Base-by-base conservation (phyloP, 2,888 invertebrate species). In the Parnassius apollo region DNA sequence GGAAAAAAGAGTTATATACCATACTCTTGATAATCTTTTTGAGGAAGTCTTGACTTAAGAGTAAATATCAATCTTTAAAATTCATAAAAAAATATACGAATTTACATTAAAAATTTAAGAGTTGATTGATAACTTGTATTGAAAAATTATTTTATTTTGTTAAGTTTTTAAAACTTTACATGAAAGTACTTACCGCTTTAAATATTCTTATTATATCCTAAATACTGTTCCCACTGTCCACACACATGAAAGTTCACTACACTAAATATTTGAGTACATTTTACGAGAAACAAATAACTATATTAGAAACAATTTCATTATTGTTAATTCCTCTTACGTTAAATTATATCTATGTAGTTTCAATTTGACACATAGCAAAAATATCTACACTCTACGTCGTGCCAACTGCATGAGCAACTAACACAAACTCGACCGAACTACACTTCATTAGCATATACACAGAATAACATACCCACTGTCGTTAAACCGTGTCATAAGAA, bases 361-460 rank as follows among this genome's bases (percentile, higher is more conserved):
- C 25, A 52, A 50, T 75, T 77, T 80, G 76, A 81, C 82, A 83
- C 82, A 83, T 79, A 78, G 82, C 80, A 85, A 82, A 83, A 84
- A 83, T 86, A 81, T 79, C 82, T 79, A 83, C 77, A 82, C 35
- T 35, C 35, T 35, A 4, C 35, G 80, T 82, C 91, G 91, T 88
- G 87, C 85, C 88, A 83, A 82, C 90, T 82, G 88, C 81, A 81
- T 85, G 91, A 88, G 81, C 83, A 84, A 85, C 89, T 84, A 86
- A 84, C 83, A 83, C 88, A 83, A 89, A 91, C 91, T 90, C 88
- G 78, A 77, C 81, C 82, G 77, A 80, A 82, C 84, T 82, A 84
- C 81, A 78, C 85, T 82, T 88, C 89, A 90, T 88, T 88, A 89
- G 82, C 86, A 85, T 83, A 79, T 85, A 81, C 77, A 88, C 86